Evolutionary conservation across 1,140 invertebrate species (phyloP).

Genomic region (Ctenoplectra terminalis): DNA sequence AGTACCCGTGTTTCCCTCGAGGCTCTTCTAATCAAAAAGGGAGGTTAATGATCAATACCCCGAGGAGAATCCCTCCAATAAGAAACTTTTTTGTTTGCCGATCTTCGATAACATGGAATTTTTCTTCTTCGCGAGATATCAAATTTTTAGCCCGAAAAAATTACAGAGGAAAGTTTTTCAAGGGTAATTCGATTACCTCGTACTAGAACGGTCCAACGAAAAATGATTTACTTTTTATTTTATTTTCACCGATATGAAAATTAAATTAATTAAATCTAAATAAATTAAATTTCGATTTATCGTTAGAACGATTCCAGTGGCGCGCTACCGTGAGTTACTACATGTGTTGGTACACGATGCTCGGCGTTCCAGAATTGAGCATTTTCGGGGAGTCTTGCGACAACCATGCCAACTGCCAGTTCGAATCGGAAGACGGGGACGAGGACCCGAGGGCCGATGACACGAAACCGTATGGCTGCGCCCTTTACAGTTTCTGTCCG

Average conservation of each 20-base stretch:
- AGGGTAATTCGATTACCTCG: neutral
- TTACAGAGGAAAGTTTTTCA: too few relatives aligned
- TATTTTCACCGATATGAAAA: neutral
- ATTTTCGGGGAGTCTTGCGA: constrained; percentile 84
- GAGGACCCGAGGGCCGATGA: constrained; percentile 84
- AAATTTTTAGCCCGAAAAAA: too few relatives aligned
- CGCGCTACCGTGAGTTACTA: constrained; percentile 85
- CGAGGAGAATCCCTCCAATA: neutral
- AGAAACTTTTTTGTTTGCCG: neutral
- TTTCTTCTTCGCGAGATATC: too few relatives aligned
- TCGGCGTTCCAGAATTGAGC: constrained; percentile 81
- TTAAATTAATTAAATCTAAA: too few relatives aligned
- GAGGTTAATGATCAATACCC: neutral
- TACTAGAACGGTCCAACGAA: neutral
- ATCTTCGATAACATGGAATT: neutral
- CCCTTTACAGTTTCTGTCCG: constrained; percentile 87
- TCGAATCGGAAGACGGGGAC: constrained; percentile 76
- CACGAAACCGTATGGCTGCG: constrained; percentile 84
- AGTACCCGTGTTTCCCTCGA: constrained; percentile 30
- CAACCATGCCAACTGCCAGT: constrained; percentile 85
- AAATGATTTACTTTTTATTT: neutral
- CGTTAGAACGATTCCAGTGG: constrained; percentile 85
- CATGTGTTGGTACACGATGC: constrained; percentile 87
- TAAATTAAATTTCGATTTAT: too few relatives aligned
- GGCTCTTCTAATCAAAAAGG: neutral